Base-by-base conservation (phyloP, 2,797 vertebrate genomes). In the Enteromius afrohamiltoni region DNA sequence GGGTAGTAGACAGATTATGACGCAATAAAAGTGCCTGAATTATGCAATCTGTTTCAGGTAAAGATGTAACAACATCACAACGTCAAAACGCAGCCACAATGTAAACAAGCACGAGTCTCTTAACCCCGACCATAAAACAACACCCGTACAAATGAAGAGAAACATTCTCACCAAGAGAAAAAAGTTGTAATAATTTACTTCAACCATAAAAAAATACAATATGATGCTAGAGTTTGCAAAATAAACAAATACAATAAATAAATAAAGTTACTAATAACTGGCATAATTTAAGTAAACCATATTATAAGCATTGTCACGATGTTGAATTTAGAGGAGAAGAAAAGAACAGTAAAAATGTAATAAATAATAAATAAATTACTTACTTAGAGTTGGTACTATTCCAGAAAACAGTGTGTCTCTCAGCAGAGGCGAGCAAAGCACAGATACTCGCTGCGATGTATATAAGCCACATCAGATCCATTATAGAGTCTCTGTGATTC, bases 371-470 rank as follows among this genome's bases (percentile, higher is more conserved):
- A 68, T 71, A 14, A 5, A 58, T 6, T 0, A 89, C 86, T 94
- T 92, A 95, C 95, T 94, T 94, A 79, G 91, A 80, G 89, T 95
- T 95, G 0, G 93, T 93, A 90, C 92, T 91, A 89, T 95, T 95
- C 95, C 95, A 95, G 91, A 92, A 95, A 85, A 95, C 92, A 79
- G 92, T 94, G 93, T 95, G 95, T 9, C 95, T 92, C 88, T 95
- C 94, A 80, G 94, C 91, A 3, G 92, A 90, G 4, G 86, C 91
- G 2, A 92, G 85, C 90, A 92, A 91, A 85, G 90, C 90, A 90
- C 92, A 93, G 77, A 92, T 71, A 90, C 90, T 92, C 89, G 88
- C 88, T 47, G 89, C 74, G 78, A 91, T 88, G 88, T 89, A 89
- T 79, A 87, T 86, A 80, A 92, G 89, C 92, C 92, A 92, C 85